Percentiles rank a stretch among this genome's conserved stretches.
These are phyloP conservation scores for Sebastes steindachneri DNA, from an alignment of 2,797 vertebrate species.

Conservation along the genomic window DNA sequence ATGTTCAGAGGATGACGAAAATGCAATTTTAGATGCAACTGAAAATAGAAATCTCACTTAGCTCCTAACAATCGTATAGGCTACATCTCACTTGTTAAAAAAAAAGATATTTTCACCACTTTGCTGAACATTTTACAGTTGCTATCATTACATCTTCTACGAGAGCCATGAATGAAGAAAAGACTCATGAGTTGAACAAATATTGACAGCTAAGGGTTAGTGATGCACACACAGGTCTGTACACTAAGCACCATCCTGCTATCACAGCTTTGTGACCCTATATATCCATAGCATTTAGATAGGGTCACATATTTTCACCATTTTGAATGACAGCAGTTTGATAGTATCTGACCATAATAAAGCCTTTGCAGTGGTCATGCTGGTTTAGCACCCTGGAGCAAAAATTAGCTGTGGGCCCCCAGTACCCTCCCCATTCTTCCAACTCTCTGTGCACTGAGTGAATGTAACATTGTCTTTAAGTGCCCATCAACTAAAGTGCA, in stretches of 20 bases:
- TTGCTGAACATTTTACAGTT: neutral
- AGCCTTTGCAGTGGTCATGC: neutral
- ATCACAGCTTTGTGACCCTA: neutral
- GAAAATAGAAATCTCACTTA: neutral
- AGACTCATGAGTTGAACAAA: neutral
- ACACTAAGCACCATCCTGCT: neutral
- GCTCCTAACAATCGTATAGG: too few relatives aligned
- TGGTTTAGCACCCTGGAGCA: neutral
- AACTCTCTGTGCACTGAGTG: constrained; percentile 6
- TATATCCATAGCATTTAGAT: neutral
- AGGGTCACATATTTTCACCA: neutral
- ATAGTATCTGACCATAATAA: neutral
- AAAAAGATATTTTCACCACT: neutral
- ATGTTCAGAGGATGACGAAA: neutral
- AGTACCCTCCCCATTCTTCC: neutral
- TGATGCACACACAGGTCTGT: neutral
- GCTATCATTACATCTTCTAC: neutral
- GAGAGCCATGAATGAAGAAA: neutral
- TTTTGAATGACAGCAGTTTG: neutral
- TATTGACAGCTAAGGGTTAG: neutral
- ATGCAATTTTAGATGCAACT: neutral
- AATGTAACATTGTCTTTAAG: neutral
- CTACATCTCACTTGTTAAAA: too few relatives aligned
- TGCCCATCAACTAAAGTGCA: constrained; percentile 20
- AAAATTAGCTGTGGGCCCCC: neutral